Evolutionary conservation across 2,113 vertebrate species (phyloP), one percentile per base, ranked within the genome.

Genomic region (Heterochromis multidens): DNA sequence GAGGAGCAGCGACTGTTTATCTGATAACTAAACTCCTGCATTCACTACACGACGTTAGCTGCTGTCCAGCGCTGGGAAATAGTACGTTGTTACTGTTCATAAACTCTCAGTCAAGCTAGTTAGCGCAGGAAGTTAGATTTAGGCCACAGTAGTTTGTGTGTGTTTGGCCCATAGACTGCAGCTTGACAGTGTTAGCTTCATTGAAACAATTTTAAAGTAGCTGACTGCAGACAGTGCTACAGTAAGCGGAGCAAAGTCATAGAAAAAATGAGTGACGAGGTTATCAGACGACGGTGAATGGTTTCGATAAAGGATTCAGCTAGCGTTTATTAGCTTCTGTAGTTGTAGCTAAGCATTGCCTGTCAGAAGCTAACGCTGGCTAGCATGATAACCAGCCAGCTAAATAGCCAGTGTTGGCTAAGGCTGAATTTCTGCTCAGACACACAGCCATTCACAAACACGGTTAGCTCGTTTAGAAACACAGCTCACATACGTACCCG

Each of bases 111-210:
- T 4, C 21, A 56, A 33, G 65, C 43, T 19, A 29, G 25, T 10
- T 16, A 84, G 65, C 83, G 63, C 89, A 93, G 87, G 88, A 93
- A 94, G 91, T 93, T 94, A 13, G 37, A 82, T 58, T 78, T 85
- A 94, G 91, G 93, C 93, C 91, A 91, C 79, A 90, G 86, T 83
- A 91, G 90, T 94, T 93, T 81, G 77, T 65, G 63, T 87, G 79
- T 54, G 79, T 80, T 85, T 88, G 90, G 89, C 89, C 93, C 80
- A 74, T 5, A 74, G 46, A 79, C 40, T 78, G 80, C 63, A 79
- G 87, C 81, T 60, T 74, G 21, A 83, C 83, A 84, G 67, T 79
- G 79, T 82, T 79, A 77, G 87, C 81, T 77, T 87, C 61, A 89
- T 70, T 80, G 76, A 88, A 88, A 91, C 76, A 25, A 13, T 17